phyloP scores from a whole-genome alignment of 92 coral and sea anemone species.

The Muricea muricata region DNA sequence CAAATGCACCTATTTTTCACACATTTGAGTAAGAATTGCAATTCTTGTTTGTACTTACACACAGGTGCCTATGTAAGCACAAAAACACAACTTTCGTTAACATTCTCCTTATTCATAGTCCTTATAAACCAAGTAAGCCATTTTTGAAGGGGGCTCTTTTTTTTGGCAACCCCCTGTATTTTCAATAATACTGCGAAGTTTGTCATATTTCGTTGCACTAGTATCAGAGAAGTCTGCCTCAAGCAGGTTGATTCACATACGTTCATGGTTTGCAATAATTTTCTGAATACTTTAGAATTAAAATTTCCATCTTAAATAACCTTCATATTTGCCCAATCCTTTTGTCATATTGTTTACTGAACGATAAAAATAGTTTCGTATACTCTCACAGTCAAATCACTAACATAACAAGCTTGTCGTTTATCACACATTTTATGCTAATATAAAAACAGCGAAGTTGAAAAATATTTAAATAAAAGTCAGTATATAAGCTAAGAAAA shows the following conservation, averaged over 20 bases:
- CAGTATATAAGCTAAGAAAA: background rate
- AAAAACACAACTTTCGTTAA: no score
- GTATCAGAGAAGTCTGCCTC: background rate
- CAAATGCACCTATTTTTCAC: no score
- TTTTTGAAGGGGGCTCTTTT: no score
- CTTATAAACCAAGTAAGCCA: no score
- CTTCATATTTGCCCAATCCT: slow-evolving; percentile 5
- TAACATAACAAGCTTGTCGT: background rate
- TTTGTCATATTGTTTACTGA: background rate
- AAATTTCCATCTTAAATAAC: slow-evolving; percentile 8
- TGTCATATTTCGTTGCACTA: background rate
- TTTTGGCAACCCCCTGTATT: no score
- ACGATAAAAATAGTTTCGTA: background rate
- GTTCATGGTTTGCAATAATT: background rate
- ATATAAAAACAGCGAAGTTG: background rate
- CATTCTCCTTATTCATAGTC: no score
- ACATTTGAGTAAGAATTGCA: no score
- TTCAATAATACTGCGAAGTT: background rate
- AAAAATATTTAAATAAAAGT: background rate
- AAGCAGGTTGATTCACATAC: background rate
- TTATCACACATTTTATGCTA: background rate
- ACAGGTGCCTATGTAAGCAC: no score
- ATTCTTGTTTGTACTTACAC: no score
- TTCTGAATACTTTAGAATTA: background rate
- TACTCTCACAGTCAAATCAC: background rate